Evolutionary conservation across 2,113 vertebrate species (phyloP).

Genomic region (Bambusicola thoracicus): DNA sequence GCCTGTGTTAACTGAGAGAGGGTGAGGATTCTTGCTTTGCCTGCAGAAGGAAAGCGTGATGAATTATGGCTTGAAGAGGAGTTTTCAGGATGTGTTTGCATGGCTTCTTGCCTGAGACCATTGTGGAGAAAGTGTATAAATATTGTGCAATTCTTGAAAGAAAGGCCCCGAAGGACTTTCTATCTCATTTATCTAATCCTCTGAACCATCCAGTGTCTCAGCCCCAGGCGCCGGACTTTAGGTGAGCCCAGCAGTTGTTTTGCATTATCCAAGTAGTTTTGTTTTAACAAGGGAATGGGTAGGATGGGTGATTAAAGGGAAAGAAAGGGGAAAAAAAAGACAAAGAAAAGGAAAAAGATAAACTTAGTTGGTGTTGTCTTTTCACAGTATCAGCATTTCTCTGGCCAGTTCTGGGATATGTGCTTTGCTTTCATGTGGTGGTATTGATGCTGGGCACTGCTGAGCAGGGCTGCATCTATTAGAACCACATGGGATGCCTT

Average conservation of each 20-base stretch:
- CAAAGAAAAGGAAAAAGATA: background rate
- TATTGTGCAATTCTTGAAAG: background rate
- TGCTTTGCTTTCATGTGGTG: slow-evolving; percentile 65
- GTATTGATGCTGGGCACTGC: slow-evolving; percentile 60
- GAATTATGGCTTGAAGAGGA: background rate
- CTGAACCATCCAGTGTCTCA: background rate
- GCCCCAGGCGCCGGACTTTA: background rate
- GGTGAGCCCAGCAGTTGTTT: slow-evolving; percentile 46
- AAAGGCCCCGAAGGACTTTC: slow-evolving; percentile 8
- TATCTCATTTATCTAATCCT: background rate
- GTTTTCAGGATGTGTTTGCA: background rate
- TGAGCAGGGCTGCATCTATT: slow-evolving; percentile 42
- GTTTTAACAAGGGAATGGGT: background rate
- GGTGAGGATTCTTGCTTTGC: background rate
- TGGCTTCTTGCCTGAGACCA: background rate
- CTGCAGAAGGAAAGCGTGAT: background rate
- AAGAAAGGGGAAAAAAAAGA: background rate
- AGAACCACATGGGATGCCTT: slow-evolving; percentile 66
- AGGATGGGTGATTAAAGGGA: background rate
- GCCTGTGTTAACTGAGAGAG: background rate
- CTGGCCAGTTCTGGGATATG: slow-evolving; percentile 56
- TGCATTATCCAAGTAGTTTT: background rate
- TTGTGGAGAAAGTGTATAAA: slow-evolving; percentile 13
- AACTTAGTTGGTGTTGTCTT: slow-evolving; percentile 45
- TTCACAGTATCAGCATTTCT: slow-evolving; percentile 49